Evolutionary conservation across 2,888 invertebrate genomes (phyloP).

Genomic region (Pristionchus entomophagus): DNA sequence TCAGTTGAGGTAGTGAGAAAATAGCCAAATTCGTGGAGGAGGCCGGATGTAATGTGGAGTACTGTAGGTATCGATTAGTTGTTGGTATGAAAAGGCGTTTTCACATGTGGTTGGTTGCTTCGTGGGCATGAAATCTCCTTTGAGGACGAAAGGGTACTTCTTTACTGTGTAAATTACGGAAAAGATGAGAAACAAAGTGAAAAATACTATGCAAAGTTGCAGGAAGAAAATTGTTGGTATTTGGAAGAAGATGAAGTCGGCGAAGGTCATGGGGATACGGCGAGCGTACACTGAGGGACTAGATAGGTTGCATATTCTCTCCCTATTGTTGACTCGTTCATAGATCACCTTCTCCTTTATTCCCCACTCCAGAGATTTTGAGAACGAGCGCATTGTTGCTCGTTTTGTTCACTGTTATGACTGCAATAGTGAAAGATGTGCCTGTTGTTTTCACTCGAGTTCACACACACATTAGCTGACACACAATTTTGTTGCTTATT

Average conservation of each 20-base stretch:
- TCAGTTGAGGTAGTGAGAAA: neutral
- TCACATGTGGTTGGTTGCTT: neutral
- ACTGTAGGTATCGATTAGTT: neutral
- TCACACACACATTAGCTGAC: too few species aligned
- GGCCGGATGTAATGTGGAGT: neutral
- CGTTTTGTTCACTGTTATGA: too few species aligned
- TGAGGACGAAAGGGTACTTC: neutral
- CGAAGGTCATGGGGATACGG: neutral
- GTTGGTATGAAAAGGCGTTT: neutral
- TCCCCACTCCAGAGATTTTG: too few species aligned
- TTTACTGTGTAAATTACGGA: neutral
- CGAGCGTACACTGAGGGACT: too few species aligned
- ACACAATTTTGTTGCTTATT: too few species aligned
- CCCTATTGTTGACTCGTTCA: too few species aligned
- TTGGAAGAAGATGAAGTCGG: conserved; percentile 14
- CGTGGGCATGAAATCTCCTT: neutral
- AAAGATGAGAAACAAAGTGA: conserved; percentile 2
- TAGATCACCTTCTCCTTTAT: too few species aligned
- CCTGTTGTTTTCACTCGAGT: too few species aligned
- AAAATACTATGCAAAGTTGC: neutral
- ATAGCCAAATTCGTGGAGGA: neutral
- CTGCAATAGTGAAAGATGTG: too few species aligned
- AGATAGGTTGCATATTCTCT: too few species aligned
- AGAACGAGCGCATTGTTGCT: neutral
- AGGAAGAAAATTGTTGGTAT: neutral